Evolutionary conservation across 1,140 invertebrate species (phyloP), one percentile per base, ranked within the genome.

Genomic region (Drosophila pseudoobscura): DNA sequence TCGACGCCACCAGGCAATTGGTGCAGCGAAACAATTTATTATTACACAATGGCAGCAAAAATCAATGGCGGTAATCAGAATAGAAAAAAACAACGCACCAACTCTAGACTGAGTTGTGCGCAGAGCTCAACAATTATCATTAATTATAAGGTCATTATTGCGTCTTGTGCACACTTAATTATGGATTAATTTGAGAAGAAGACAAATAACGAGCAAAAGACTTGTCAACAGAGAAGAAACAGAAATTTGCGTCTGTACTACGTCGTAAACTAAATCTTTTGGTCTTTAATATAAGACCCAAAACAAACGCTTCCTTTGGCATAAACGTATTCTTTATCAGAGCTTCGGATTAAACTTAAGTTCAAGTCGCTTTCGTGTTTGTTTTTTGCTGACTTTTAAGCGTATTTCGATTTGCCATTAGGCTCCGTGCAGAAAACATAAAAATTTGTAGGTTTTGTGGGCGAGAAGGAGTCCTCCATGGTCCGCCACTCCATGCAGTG

Each of bases 381-480:
- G 3, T 65, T 39, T 15, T 46, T 9, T n/a, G 45, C n/a, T 26
- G 59, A 24, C 53, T 52, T 59, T 53, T 17, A 41, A 35, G 2
- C n/a, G 26, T 46, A 20, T 52, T 84, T 88, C 82, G 78, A 88
- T 87, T 80, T 75, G 50, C 64, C 73, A 85, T 87, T 66, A 85
- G 64, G 54, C 51, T 39, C 15, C 47, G 15, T 54, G 43, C 24
- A 56, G 26, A 22, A 39, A 9, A 43, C 59, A 57, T 43, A 74
- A 59, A 78, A 78, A 51, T 63, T 71, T 64, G 65, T 74, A 53
- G 65, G 61, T 44, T 68, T 59, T 77, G 77, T 57, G 50, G 39
- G 55, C 54, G 45, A 52, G 58, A 47, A 45, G 24, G 9, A 35
- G 17, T 17, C 17, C 17, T 0, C 17, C 17, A 17, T 17, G 15